Percentiles rank a stretch among this genome's conserved stretches.
phyloP scores from a whole-genome alignment of 2,113 vertebrate species.

The Nerophis lumbriciformis region DNA sequence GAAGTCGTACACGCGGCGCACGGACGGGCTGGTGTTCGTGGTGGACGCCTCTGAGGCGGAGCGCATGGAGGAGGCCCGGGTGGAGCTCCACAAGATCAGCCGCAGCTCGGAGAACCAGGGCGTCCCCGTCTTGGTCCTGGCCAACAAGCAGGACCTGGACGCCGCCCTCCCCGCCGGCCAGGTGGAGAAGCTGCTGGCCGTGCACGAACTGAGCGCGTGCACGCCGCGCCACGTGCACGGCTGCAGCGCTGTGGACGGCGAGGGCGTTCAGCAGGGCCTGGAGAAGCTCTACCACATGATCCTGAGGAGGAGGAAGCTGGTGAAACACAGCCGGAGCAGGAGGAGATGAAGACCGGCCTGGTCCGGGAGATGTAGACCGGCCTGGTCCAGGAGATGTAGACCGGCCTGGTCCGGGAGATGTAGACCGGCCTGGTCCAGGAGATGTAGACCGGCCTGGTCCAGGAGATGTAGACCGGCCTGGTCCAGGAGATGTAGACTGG shows the following conservation, averaged over 20 bases:
- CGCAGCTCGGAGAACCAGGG: constrained; percentile 85
- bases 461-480: constrained; percentile 70
- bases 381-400: constrained; percentile 70
- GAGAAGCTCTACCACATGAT: constrained; percentile 90
- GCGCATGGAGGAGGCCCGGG: constrained; percentile 85
- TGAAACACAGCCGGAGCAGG: constrained; percentile 73
- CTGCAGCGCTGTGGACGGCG: constrained; percentile 84
- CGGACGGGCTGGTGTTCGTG: constrained; percentile 87
- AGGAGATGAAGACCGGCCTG: constrained; percentile 43
- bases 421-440: constrained; percentile 56
- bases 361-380: constrained; percentile 70
- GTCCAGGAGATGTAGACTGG: constrained; percentile 70
- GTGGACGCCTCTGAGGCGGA: constrained; percentile 82
- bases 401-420: constrained; percentile 64
- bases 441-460: constrained; percentile 60
- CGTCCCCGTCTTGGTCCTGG: constrained; percentile 80
- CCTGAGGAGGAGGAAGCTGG: constrained; percentile 80
- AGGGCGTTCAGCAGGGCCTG: constrained; percentile 79
- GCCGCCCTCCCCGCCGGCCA: constrained; percentile 71
- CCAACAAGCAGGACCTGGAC: constrained; percentile 85
- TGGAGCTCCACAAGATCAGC: constrained; percentile 85
- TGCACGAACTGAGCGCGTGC: constrained; percentile 75
- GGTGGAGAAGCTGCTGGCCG: constrained; percentile 80
- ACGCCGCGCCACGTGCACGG: constrained; percentile 81
- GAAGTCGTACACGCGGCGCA: constrained; percentile 86